Evolutionary conservation across 2,888 invertebrate species (phyloP).

Genomic region (Hermaeophaga mercurialis): DNA sequence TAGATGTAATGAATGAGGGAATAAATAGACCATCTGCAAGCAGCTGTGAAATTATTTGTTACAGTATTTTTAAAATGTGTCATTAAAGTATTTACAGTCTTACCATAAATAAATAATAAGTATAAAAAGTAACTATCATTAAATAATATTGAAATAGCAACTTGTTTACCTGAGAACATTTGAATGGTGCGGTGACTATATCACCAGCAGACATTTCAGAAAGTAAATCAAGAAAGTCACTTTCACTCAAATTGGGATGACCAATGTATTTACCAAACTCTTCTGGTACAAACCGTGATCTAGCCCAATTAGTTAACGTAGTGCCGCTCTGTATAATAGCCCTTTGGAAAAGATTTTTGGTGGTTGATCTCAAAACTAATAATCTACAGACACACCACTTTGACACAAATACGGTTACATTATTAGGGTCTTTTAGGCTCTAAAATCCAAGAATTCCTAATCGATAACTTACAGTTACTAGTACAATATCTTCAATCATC

Average conservation of each 20-base stretch:
- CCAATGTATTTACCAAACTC: constrained; percentile 11
- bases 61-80: no score
- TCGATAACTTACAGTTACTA: constrained; percentile 59
- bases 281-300: constrained; percentile 29
- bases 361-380: constrained; percentile 24
- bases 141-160: no score
- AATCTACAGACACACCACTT: constrained; percentile 29
- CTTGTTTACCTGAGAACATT: no score
- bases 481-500: constrained; percentile 58
- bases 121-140: no score
- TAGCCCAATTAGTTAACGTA: constrained; percentile 41
- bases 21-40: no score
- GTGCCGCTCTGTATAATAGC: constrained; percentile 47
- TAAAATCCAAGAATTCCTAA: constrained; percentile 60
- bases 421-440: constrained; percentile 54
- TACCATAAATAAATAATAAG: no score
- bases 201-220: background rate
- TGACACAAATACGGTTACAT: constrained; percentile 51
- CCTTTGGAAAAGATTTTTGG: constrained; percentile 39
- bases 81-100: no score
- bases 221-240: background rate
- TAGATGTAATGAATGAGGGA: no score
- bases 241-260: no score
- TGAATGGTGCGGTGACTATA: no score
- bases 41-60: no score